Conservation (phyloP, 1,140 invertebrate genomes). For the Leptopilina clavipes region DNA sequence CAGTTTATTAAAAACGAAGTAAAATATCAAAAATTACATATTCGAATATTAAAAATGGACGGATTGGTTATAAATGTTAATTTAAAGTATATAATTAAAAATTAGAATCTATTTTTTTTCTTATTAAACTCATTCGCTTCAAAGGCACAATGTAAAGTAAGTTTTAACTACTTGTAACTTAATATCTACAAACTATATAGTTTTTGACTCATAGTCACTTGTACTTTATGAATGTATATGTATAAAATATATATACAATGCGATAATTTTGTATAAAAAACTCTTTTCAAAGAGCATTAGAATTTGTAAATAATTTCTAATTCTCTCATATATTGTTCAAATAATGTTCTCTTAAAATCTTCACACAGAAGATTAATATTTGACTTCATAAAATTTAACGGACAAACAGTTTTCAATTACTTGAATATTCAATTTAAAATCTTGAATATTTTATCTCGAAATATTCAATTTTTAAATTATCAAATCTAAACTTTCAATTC, state of each 20-base stretch:
- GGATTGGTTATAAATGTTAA: neutral
- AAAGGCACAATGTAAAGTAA: conserved; percentile 37
- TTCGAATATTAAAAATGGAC: conserved; percentile 5
- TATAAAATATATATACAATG: conserved; percentile 33
- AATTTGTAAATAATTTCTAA: conserved; percentile 5
- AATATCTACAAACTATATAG: neutral
- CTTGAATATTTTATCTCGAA: no score
- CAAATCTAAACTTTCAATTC: no score
- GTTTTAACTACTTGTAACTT: neutral
- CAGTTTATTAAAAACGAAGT: neutral
- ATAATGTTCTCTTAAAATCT: neutral
- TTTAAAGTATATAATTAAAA: neutral
- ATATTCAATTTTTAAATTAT: no score
- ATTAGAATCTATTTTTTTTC: neutral
- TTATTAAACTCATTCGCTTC: conserved; percentile 26
- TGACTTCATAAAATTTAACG: neutral
- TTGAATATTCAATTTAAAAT: no score
- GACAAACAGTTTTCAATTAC: conserved; percentile 31
- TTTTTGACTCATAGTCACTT: conserved; percentile 37
- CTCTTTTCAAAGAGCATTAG: conserved; percentile 19
- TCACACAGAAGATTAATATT: neutral
- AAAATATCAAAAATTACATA: neutral
- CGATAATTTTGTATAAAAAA: neutral
- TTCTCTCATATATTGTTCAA: conserved; percentile 5
- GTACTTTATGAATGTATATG: conserved; percentile 39